Conservation (phyloP, 2,797 vertebrate genomes). For the Argyrosomus regius region DNA sequence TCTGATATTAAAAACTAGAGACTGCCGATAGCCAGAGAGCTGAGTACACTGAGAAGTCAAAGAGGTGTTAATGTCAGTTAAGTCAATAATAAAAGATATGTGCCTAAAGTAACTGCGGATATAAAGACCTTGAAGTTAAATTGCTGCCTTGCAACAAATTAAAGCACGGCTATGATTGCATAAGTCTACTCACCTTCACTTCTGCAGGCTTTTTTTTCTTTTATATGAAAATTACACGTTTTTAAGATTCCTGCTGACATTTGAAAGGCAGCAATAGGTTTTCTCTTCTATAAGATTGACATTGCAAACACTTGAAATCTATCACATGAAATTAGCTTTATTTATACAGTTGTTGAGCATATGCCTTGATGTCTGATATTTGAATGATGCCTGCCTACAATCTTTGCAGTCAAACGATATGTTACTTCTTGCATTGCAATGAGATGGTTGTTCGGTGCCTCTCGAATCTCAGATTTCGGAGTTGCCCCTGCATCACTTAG, state of each 20-base stretch:
- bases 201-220: neutral
- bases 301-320: too few species aligned
- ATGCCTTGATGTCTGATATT: too few species aligned
- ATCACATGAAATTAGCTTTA: too few species aligned
- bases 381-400: too few species aligned
- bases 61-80: slow-evolving; percentile 17
- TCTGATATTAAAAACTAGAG: slow-evolving; percentile 4
- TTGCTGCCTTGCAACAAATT: neutral
- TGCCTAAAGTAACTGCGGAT: neutral
- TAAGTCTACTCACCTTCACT: neutral
- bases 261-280: neutral
- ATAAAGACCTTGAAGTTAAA: slow-evolving; percentile 15
- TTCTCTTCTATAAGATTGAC: too few species aligned
- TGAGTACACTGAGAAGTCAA: slow-evolving; percentile 45
- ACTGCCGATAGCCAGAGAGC: slow-evolving; percentile 29
- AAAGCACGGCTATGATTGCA: neutral
- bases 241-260: neutral
- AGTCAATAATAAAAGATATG: slow-evolving; percentile 15
- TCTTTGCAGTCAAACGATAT: too few species aligned
- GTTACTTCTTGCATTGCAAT: neutral
- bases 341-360: too few species aligned
- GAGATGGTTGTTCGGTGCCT: neutral
- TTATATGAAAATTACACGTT: neutral
- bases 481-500: neutral
- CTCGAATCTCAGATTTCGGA: neutral